Evolutionary conservation across 64 coral and sea anemone species (phyloP).

Genomic region (Actinia tenebrosa): DNA sequence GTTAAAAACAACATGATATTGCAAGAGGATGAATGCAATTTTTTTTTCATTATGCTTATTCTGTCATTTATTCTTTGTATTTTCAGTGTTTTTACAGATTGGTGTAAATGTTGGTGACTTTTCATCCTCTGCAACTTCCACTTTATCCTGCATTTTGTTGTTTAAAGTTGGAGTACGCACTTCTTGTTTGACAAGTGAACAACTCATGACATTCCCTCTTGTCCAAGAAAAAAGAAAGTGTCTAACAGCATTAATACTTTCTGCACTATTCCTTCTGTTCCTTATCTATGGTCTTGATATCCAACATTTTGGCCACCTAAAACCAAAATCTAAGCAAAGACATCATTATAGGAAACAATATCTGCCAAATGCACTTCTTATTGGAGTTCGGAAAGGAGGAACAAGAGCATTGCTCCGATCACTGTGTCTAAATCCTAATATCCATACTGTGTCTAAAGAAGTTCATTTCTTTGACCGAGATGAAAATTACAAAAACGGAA

Average conservation of each 20-base stretch:
- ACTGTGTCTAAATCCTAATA: conserved; percentile 53
- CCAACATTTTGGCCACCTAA: neutral
- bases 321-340: neutral
- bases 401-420: conserved; percentile 61
- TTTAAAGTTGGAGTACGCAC: neutral
- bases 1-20: too few relatives aligned
- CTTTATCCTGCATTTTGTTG: neutral
- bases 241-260: neutral
- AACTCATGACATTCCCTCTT: neutral
- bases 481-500: conserved; percentile 35
- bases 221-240: neutral
- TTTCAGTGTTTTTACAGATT: neutral
- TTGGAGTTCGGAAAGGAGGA: conserved; percentile 61
- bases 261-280: neutral
- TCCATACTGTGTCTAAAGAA: conserved; percentile 40
- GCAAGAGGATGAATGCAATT: too few relatives aligned
- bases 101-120: neutral
- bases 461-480: conserved; percentile 66
- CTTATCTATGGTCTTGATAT: neutral
- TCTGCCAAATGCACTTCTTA: conserved; percentile 59
- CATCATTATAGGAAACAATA: neutral
- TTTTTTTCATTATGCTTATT: too few relatives aligned
- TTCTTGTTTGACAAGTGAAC: neutral
- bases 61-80: neutral
- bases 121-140: neutral